Evolutionary conservation across 2,797 vertebrate genomes (phyloP).

Genomic region (Lacerta bilineata): DNA sequence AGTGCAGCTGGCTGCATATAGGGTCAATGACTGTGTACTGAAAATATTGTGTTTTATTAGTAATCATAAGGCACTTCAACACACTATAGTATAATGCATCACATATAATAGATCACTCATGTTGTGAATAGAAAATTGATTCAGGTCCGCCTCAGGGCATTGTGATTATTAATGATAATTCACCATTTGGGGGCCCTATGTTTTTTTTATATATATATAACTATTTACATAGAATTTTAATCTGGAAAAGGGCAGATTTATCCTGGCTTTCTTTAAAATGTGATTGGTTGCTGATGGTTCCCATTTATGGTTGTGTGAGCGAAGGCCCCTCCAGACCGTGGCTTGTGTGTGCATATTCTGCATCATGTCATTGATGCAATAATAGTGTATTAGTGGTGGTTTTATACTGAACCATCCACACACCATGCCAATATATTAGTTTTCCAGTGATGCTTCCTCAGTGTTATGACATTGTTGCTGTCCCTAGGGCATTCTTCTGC

Average conservation of each 20-base stretch:
- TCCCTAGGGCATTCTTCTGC: too few relatives aligned
- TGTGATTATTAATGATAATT: conserved; percentile 34
- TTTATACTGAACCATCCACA: too few relatives aligned
- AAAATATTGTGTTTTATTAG: conserved; percentile 36
- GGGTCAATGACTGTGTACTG: not conserved
- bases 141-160: conserved; percentile 5
- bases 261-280: not conserved
- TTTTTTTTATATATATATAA: conserved; percentile 37
- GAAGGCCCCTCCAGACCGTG: not conserved
- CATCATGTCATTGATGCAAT: too few relatives aligned
- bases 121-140: conserved; percentile 34
- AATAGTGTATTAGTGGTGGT: too few relatives aligned
- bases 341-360: too few relatives aligned
- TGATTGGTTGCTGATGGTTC: not conserved
- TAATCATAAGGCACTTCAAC: conserved; percentile 22
- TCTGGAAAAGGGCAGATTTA: conserved; percentile 10
- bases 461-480: too few relatives aligned
- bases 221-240: conserved; percentile 20
- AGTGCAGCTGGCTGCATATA: not conserved
- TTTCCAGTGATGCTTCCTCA: too few relatives aligned
- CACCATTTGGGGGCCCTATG: conserved; percentile 8
- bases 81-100: conserved; percentile 17
- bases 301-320: not conserved
- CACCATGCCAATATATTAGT: too few relatives aligned
- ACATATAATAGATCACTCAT: conserved; percentile 33